Evolutionary conservation across 2,113 vertebrate genomes (phyloP).

Genomic region (Xyrauchen texanus): DNA sequence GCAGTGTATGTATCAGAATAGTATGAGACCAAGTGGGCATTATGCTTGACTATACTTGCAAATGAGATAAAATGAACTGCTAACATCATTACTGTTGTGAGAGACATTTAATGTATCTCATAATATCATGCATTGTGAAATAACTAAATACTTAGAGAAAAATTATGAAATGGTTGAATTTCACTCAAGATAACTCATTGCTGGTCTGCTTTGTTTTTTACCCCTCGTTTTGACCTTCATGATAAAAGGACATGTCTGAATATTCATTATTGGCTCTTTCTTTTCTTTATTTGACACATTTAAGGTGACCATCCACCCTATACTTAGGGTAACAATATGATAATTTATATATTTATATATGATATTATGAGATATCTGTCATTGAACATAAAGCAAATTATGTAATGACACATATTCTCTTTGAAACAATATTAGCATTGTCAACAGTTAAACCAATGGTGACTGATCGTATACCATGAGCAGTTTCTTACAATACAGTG

Average conservation of each 20-base stretch:
- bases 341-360: not conserved
- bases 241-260: slow-evolving; percentile 25
- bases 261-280: slow-evolving; percentile 12
- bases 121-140: slow-evolving; percentile 62
- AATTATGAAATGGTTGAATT: slow-evolving; percentile 2
- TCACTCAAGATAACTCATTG: slow-evolving; percentile 12
- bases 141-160: slow-evolving; percentile 40
- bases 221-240: slow-evolving; percentile 18
- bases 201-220: slow-evolving; percentile 14
- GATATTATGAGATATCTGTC: not conserved
- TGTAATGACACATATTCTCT: not conserved
- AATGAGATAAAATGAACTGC: slow-evolving; percentile 63
- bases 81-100: slow-evolving; percentile 60
- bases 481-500: slow-evolving; percentile 1
- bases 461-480: not conserved
- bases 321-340: not conserved
- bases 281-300: not conserved
- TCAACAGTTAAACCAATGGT: not conserved
- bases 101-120: slow-evolving; percentile 60
- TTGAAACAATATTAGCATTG: not conserved
- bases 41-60: slow-evolving; percentile 57
- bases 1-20: slow-evolving; percentile 57
- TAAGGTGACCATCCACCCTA: not conserved
- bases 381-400: not conserved
- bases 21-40: slow-evolving; percentile 69